Evolutionary conservation across 1,140 invertebrate species (phyloP), one percentile per base, ranked within the genome.

Genomic region (Anagrus nilaparvatae): DNA sequence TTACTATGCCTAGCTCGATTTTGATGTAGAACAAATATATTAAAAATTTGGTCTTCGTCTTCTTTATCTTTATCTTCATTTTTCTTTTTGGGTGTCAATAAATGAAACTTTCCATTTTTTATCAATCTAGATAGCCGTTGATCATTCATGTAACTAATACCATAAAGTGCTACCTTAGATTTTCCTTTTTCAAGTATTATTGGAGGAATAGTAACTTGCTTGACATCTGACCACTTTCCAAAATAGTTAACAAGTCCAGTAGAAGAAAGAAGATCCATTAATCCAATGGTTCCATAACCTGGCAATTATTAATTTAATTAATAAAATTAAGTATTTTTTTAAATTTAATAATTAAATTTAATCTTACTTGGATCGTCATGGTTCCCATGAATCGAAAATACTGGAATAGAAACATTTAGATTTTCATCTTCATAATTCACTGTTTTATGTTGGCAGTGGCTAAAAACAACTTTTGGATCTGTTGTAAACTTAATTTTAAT

Each of bases 381-480:
- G 67, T 97, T 99, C 48, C 92, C 94, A 71, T 90, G 90, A 56
- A 94, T 89, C 37, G 82, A 85, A 57, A 94, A 88, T 34, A 95
- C 70, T 23, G 89, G 93, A 57, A 94, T 82, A 19, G 78, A 78
- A 48, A 96, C 72, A 63, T 97, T 97, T 2, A 98, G 63, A 69
- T 98, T 96, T 6, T 84, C 82, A 74, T 98, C 93, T 69, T 94
- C 82, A 68, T 89, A 98, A 62, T 99, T 99, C 0, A 96, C 77
- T 43, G 64, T 63, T 46, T 84, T 75, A 60, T 58, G 46, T 4
- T 39, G 4, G 18, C 56, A 59, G 37, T 64, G 59, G 14, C 47
- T 44, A 43, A 74, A 76, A 47, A 65, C 50, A 47, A 58, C 49
- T 53, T 71, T 56, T 64, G 75, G 56, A 62, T 72, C 62, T 3